Base-by-base conservation (phyloP, 1,140 invertebrate genomes). In the Rhysida immarginata region DNA sequence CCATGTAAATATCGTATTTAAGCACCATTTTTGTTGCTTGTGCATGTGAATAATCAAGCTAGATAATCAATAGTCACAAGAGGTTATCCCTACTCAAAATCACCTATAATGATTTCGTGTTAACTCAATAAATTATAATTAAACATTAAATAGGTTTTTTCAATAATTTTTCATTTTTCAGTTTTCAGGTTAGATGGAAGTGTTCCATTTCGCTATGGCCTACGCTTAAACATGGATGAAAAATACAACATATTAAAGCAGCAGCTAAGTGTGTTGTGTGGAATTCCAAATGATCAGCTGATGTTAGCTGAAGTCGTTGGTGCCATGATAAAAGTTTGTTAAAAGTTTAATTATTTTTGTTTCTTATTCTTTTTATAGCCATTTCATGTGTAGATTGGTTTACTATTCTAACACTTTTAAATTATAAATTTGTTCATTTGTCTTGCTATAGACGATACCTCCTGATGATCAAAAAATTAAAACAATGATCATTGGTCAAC, bases 161-260 rank as follows among this genome's bases (percentile, higher is more conserved):
- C n/a, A n/a, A n/a, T n/a, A n/a, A n/a, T n/a, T n/a, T 55, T 55
- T 62, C 49, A 54, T 46, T 66, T 74, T 61, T 24, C 67, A 83
- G 85, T 89, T 11, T 79, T 89, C 58, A 70, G 79, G 20, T 68
- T 87, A 54, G 83, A 88, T 68, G 87, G 86, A 0, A 81, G 81
- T 16, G 77, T 82, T 24, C 87, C 88, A 1, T 75, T 83, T 0
- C 85, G 85, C 64, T 92, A 90, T 67, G 87, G 86, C 1, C 69
- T 91, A 44, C 73, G 85, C 13, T 71, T 89, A 14, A 84, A 83
- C 67, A 82, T 83, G 25, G 86, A 89, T 62, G 83, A 83, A 59
- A 82, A 81, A 35, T 87, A 87, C 62, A 66, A 71, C 5, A 77
- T 80, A 44, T 66, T 88, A 14, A 88, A 86, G 71, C 76, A 78